Conservation (phyloP, 2,797 vertebrate genomes). For the Xenopus petersii region DNA sequence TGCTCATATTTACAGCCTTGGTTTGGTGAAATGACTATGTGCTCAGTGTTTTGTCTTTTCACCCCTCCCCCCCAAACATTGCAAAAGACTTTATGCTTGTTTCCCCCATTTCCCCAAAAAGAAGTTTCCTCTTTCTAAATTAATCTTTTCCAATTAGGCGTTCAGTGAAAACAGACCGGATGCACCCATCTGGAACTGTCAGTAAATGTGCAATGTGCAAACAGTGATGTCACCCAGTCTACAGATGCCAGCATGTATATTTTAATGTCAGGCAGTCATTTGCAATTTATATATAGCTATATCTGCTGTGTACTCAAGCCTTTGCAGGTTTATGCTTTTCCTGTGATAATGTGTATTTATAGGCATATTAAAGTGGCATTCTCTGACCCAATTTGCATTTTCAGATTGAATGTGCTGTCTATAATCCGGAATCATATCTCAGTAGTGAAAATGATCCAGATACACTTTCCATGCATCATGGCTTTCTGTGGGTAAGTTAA, state of each 20-base stretch:
- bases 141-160: not conserved
- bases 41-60: no score
- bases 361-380: slow-evolving; percentile 24
- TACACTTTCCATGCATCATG: slow-evolving; percentile 74
- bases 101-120: no score
- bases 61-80: no score
- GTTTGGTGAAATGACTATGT: no score
- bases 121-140: not conserved
- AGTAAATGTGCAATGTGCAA: slow-evolving; percentile 26
- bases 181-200: slow-evolving; percentile 37
- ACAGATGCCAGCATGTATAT: slow-evolving; percentile 9
- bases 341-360: slow-evolving; percentile 38
- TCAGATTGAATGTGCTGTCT: slow-evolving; percentile 92
- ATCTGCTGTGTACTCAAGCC: not conserved
- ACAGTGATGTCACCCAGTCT: slow-evolving; percentile 1
- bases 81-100: no score
- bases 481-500: slow-evolving; percentile 90
- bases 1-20: no score
- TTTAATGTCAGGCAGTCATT: slow-evolving; percentile 17
- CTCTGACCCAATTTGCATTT: slow-evolving; percentile 42
- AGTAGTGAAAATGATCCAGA: slow-evolving; percentile 77
- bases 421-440: slow-evolving; percentile 86
- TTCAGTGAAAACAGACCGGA: slow-evolving; percentile 1
- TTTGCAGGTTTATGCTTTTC: not conserved
- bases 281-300: slow-evolving; percentile 33